Evolutionary conservation across 2,888 invertebrate genomes (phyloP), one percentile per base, ranked within the genome.

Genomic region (Aromia moschata): DNA sequence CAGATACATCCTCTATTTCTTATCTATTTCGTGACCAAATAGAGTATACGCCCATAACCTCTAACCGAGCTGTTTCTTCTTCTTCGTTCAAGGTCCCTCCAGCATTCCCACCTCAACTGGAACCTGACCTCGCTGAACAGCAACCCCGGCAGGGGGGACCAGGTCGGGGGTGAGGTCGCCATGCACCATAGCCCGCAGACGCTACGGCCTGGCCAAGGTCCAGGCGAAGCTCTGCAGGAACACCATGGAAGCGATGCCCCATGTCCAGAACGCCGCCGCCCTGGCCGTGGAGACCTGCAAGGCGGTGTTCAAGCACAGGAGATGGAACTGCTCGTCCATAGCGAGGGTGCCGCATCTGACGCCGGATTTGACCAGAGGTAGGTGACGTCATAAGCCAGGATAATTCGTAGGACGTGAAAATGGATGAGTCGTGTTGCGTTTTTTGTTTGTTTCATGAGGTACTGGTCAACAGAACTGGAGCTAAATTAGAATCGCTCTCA

Each of bases 261-360:
- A 89, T 73, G 86, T 93, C 59, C 88, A 89, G n/a, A 84, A 86
- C 47, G 92, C 93, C 0, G 90, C 92, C 2, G 82, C 84, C 33
- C 82, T 88, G 57, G 86, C 92, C 2, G 84, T 87, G 47, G 81
- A 85, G 61, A 87, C 89, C 45, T 94, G 93, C 79, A 88, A 89
- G 77, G 81, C 84, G 64, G 84, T 89, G 16, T 91, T 93, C 80
- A 83, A 84, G 17, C 86, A 90, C 70, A 84, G 91, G 62, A 82
- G 93, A 58, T 94, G 93, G 93, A 93, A 94, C 81, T 94, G 93
- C 81, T 90, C 91, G 58, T 89, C 91, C 40, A 84, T 92, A 51
- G 84, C 85, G 37, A 83, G 83, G 15, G 91, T 91, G 0, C 93
- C 93, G 0, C 84, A 84, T 69, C 86, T 88, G 68, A 85, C 89